Conservation (phyloP, 92 coral and sea anemone species). For the Zoanthus gigantus region DNA sequence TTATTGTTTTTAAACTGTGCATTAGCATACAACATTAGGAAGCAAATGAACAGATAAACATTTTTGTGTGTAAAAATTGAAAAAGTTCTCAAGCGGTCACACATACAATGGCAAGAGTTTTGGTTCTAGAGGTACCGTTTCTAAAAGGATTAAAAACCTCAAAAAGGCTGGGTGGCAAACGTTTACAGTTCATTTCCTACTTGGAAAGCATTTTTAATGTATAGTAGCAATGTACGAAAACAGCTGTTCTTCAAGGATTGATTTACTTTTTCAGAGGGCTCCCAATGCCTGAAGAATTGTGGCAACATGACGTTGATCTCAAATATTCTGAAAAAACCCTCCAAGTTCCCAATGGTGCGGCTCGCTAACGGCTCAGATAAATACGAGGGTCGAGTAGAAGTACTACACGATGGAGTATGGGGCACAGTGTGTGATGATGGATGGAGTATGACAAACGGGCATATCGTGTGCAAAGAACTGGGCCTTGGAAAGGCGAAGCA, state of each 20-base stretch:
- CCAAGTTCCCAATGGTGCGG: conserved; percentile 76
- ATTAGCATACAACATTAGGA: too few species aligned
- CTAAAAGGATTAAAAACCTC: too few species aligned
- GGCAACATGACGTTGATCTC: conserved; percentile 68
- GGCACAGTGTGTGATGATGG: conserved; percentile 90
- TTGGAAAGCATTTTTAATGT: too few species aligned
- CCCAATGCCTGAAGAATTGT: conserved; percentile 58
- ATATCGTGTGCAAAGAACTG: conserved; percentile 81
- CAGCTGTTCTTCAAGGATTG: not conserved
- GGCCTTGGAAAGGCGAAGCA: conserved; percentile 79
- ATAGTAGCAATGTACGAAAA: too few species aligned
- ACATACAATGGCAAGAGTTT: too few species aligned
- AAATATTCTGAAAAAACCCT: conserved; percentile 70
- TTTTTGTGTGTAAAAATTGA: too few species aligned
- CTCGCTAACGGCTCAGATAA: conserved; percentile 74
- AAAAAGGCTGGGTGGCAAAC: too few species aligned
- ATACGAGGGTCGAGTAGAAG: conserved; percentile 90
- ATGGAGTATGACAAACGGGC: conserved; percentile 71
- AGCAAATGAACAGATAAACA: too few species aligned
- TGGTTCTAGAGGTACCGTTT: too few species aligned
- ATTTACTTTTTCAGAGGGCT: conserved; percentile 49
- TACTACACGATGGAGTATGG: conserved; percentile 77
- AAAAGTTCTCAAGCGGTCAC: too few species aligned
- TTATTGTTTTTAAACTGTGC: too few species aligned
- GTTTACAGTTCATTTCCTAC: too few species aligned